These are phyloP conservation scores for Tarsius wallacei DNA, from an alignment of 2,797 vertebrate species.

Conservation along the genomic window DNA sequence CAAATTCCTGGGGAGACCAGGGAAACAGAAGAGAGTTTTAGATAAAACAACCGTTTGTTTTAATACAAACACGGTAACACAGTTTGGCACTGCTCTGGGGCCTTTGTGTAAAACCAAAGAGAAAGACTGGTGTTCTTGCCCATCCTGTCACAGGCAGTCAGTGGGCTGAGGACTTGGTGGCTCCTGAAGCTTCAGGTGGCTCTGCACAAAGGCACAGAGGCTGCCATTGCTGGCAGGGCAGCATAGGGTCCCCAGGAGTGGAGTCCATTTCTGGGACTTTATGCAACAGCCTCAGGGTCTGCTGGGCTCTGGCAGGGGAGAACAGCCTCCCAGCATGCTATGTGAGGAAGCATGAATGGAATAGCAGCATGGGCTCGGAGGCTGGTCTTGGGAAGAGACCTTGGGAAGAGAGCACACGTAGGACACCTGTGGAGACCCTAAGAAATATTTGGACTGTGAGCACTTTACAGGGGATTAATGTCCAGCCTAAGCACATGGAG, in stretches of 20 bases:
- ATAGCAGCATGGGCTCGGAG: neutral
- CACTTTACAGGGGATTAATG: neutral
- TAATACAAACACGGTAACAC: neutral
- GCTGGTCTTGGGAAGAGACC: neutral
- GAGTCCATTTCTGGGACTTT: neutral
- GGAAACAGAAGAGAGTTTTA: neutral
- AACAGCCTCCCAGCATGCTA: neutral
- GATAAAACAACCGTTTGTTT: neutral
- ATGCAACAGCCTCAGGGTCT: neutral
- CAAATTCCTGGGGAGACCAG: neutral
- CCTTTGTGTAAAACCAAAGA: neutral
- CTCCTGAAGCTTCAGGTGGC: neutral
- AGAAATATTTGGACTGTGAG: neutral
- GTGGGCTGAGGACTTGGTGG: neutral
- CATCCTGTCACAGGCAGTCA: neutral
- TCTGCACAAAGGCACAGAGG: neutral
- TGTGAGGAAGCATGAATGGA: neutral
- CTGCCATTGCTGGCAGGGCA: neutral
- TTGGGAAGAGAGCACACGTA: neutral
- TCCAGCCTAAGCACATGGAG: neutral
- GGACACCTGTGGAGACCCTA: neutral
- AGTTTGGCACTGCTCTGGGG: neutral
- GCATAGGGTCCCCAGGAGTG: neutral
- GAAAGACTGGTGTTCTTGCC: neutral
- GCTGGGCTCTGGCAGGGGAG: too few relatives aligned